phyloP scores from a whole-genome alignment of 2,888 invertebrate species.

The Tachina grossa region DNA sequence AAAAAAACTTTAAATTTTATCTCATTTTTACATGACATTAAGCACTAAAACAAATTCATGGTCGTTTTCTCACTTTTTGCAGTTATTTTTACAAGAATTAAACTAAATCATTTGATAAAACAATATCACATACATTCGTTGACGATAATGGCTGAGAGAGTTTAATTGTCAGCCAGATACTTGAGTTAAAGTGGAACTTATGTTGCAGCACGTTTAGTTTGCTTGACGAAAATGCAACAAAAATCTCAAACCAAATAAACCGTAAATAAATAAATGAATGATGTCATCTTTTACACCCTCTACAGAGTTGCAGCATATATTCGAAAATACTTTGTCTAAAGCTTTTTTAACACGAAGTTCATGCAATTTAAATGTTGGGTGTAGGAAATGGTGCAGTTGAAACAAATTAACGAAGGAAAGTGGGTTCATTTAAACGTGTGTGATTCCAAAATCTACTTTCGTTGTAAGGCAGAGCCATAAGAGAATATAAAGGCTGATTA shows the following conservation, averaged over 20 bases:
- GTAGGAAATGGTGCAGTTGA: too few relatives aligned
- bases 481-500: too few relatives aligned
- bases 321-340: not conserved
- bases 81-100: not conserved
- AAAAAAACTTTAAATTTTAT: constrained; percentile 31
- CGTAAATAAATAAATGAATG: not conserved
- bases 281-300: constrained; percentile 10
- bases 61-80: not conserved
- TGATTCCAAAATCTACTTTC: too few relatives aligned
- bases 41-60: constrained; percentile 20
- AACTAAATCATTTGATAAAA: constrained; percentile 65
- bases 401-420: too few relatives aligned
- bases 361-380: too few relatives aligned
- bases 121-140: constrained; percentile 56
- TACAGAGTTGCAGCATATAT: not conserved
- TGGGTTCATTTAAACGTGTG: too few relatives aligned
- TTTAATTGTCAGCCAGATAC: constrained; percentile 31
- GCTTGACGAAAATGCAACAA: not conserved
- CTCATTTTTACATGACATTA: constrained; percentile 49
- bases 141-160: constrained; percentile 40
- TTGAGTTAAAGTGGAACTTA: constrained; percentile 73
- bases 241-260: constrained; percentile 5
- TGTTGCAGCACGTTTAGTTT: constrained; percentile 78
- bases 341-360: not conserved
- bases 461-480: too few relatives aligned